A percentile compares a stretch with the other conserved stretches of the same genome.
phyloP scores from a whole-genome alignment of 2,113 vertebrate genomes.

The Mobula hypostoma region DNA sequence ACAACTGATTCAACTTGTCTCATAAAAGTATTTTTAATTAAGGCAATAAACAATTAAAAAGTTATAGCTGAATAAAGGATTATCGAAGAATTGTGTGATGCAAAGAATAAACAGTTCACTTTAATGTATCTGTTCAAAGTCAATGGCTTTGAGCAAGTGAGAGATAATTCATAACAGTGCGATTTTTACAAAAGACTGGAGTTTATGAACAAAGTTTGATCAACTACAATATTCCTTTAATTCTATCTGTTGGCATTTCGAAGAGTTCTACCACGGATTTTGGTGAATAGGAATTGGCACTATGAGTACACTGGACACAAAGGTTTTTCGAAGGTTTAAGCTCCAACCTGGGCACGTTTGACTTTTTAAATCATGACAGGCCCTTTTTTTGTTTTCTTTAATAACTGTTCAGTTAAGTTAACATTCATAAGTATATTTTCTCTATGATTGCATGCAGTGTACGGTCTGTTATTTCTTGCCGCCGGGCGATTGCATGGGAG shows the following conservation, averaged over 20 bases:
- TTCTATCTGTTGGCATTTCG: neutral
- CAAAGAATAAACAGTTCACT: neutral
- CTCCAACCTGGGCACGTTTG: too few species aligned
- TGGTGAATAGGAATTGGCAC: too few species aligned
- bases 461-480: too few species aligned
- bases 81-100: neutral
- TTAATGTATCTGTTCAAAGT: neutral
- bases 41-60: neutral
- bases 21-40: neutral
- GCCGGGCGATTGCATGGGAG: too few species aligned
- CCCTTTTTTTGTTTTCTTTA: too few species aligned
- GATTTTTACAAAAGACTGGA: neutral
- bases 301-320: too few species aligned
- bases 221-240: neutral
- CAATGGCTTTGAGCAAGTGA: neutral
- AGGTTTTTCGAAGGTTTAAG: too few species aligned
- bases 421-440: too few species aligned
- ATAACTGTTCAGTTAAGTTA: too few species aligned
- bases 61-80: neutral
- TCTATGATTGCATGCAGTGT: too few species aligned
- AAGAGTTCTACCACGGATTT: too few species aligned
- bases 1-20: neutral
- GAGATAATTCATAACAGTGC: neutral
- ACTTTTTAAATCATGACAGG: too few species aligned
- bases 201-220: neutral